A percentile compares a stretch with the other conserved stretches of the same genome.
phyloP scores from a whole-genome alignment of 2,797 vertebrate species.

The Diglossa cyanea region DNA sequence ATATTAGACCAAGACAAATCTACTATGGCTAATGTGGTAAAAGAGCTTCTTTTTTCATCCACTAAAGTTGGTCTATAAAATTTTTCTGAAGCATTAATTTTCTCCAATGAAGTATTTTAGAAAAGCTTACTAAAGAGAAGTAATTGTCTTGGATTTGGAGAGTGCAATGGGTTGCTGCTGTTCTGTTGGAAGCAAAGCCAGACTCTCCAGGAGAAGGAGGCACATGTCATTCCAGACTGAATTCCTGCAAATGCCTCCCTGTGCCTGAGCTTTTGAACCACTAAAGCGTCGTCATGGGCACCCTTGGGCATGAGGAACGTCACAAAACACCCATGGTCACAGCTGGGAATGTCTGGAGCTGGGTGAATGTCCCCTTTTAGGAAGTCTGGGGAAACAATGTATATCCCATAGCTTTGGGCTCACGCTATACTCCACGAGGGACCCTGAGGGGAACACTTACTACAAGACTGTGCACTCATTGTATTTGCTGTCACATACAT shows the following conservation, averaged over 20 bases:
- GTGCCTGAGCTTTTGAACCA: neutral
- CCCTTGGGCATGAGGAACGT: neutral
- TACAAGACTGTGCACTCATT: conserved; percentile 4
- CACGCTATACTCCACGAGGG: neutral
- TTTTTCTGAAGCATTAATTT: neutral
- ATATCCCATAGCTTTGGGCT: neutral
- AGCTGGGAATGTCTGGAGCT: neutral
- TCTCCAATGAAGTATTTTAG: neutral
- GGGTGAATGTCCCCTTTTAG: conserved; percentile 49
- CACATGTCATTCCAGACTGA: neutral
- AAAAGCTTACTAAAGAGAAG: neutral
- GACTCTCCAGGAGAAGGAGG: neutral
- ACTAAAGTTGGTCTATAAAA: neutral
- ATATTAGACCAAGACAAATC: neutral
- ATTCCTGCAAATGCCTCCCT: neutral
- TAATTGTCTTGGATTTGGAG: neutral
- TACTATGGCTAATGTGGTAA: neutral
- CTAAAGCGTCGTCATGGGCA: accelerated
- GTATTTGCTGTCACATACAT: conserved; percentile 11
- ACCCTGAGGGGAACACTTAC: neutral
- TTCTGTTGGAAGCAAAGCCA: neutral
- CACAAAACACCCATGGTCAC: neutral
- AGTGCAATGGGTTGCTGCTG: neutral
- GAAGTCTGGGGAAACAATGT: neutral
- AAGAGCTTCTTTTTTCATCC: neutral